Evolutionary conservation across 2,113 vertebrate species (phyloP).

Genomic region (Plestiodon gilberti): DNA sequence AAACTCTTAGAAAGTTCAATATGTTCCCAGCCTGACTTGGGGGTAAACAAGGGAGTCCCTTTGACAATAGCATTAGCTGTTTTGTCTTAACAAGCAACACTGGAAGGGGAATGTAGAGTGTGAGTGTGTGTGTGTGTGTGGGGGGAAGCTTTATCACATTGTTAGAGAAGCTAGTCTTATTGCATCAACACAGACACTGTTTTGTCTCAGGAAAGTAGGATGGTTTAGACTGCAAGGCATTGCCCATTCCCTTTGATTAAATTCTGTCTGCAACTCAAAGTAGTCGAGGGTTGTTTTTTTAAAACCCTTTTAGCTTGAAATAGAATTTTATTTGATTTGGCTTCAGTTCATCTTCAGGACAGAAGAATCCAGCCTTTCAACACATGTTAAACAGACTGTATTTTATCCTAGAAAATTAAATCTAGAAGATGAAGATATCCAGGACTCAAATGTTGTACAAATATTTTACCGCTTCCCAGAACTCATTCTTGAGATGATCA

Average conservation of each 20-base stretch:
- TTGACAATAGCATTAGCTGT: slow-evolving; percentile 29
- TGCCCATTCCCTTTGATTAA: neutral
- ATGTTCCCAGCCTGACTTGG: slow-evolving; percentile 26
- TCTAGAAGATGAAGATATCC: slow-evolving; percentile 44
- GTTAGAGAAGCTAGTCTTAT: slow-evolving; percentile 11
- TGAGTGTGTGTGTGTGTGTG: neutral
- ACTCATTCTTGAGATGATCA: slow-evolving; percentile 11
- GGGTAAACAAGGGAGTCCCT: neutral
- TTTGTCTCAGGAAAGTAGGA: accelerated
- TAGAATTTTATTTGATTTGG: slow-evolving; percentile 23
- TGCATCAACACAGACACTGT: accelerated
- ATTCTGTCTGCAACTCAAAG: neutral
- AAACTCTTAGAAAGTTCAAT: slow-evolving; percentile 34
- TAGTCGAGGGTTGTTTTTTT: slow-evolving; percentile 32
- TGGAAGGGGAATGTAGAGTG: neutral
- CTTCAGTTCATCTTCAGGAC: slow-evolving; percentile 39
- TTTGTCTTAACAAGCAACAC: slow-evolving; percentile 37
- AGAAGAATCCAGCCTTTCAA: slow-evolving; percentile 50
- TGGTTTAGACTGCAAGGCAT: neutral
- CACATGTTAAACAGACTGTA: slow-evolving; percentile 40
- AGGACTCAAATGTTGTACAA: slow-evolving; percentile 30
- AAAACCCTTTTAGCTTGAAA: slow-evolving; percentile 49
- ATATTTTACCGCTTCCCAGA: neutral
- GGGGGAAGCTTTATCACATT: slow-evolving; percentile 3
- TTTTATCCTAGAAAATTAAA: slow-evolving; percentile 63